These are phyloP conservation scores for Pristionchus japonicus DNA, from an alignment of 2,888 invertebrate species.

Conservation along the genomic window DNA sequence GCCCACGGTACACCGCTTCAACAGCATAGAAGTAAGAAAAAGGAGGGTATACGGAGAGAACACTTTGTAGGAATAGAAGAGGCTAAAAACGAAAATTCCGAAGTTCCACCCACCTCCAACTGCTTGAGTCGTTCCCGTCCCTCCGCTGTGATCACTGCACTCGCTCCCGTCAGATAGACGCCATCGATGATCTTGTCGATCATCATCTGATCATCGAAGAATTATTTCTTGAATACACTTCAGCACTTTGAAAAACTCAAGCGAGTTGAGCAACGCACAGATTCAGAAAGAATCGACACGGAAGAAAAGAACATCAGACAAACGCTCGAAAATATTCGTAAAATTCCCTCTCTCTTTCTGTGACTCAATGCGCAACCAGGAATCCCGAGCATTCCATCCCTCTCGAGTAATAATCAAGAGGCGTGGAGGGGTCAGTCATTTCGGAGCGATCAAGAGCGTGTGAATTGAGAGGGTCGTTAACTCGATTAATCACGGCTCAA, in stretches of 20 bases:
- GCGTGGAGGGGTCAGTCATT: not conserved
- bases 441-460: not conserved
- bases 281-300: too few species aligned
- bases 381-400: not conserved
- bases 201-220: conserved; percentile 50
- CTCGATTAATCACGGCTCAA: not conserved
- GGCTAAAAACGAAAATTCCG: not conserved
- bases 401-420: not conserved
- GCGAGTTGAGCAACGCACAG: not conserved
- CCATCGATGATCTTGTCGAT: conserved; percentile 61
- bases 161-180: conserved; percentile 61
- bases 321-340: not conserved
- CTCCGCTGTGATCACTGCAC: conserved; percentile 52
- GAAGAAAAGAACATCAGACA: too few species aligned
- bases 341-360: not conserved
- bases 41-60: too few species aligned
- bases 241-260: too few species aligned
- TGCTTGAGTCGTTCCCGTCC: conserved; percentile 52
- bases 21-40: too few species aligned
- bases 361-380: not conserved
- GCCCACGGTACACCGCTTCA: too few species aligned
- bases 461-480: conserved; percentile 17
- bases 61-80: too few species aligned
- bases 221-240: too few species aligned
- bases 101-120: conserved; percentile 48